Percentiles rank a stretch among this genome's conserved stretches.
phyloP scores from a whole-genome alignment of 2,797 vertebrate genomes.

The Peromyscus eremicus region DNA sequence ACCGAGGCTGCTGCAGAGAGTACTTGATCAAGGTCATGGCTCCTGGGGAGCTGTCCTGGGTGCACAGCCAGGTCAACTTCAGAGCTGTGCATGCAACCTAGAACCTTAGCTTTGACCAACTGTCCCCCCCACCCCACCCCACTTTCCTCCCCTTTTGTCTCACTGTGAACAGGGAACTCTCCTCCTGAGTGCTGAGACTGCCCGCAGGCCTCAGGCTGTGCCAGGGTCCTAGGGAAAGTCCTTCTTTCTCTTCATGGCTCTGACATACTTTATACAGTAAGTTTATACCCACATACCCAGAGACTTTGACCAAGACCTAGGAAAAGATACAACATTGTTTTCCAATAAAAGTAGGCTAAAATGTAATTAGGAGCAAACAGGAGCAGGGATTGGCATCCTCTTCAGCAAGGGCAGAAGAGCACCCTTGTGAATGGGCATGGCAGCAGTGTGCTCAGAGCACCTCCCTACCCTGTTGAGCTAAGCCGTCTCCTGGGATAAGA shows the following conservation, averaged over 20 bases:
- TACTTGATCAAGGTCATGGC: not conserved
- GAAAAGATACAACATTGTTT: not conserved
- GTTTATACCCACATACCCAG: not conserved
- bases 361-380: not conserved
- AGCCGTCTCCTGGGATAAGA: not conserved
- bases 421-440: not conserved
- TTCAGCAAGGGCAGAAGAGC: not conserved
- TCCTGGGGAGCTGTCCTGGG: not conserved
- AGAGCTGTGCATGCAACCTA: not conserved
- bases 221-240: not conserved
- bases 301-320: not conserved
- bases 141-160: not conserved
- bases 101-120: not conserved
- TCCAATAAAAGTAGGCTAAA: conserved; percentile 5
- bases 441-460: too few species aligned
- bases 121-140: rapidly evolving
- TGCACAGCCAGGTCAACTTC: not conserved
- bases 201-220: not conserved
- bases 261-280: not conserved
- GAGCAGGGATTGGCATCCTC: not conserved
- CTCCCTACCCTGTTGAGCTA: not conserved
- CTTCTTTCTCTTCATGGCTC: not conserved
- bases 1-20: not conserved
- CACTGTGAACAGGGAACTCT: too few species aligned
- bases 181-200: not conserved